Base-by-base conservation (phyloP, 2,113 vertebrate species). In the Microtus oregoni region DNA sequence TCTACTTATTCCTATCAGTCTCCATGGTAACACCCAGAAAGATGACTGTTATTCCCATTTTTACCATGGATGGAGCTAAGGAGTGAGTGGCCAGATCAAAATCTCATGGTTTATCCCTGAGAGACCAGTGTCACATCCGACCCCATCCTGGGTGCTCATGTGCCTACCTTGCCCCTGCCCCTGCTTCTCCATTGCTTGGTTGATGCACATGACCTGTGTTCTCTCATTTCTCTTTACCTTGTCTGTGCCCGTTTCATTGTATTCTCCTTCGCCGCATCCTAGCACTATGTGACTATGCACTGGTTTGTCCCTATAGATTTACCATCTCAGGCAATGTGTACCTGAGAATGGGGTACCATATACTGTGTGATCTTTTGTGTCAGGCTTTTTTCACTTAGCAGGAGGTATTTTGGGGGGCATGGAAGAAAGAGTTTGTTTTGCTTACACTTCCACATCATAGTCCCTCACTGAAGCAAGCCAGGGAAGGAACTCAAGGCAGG, bases 111-210 rank as follows among this genome's bases (percentile, higher is more conserved):
- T 24, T 2, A 38, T 5, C 20, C 5, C 52, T 4, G 58, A 26
- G 58, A 44, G 65, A 20, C 47, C 9, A 2, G 7, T 5, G 55
- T 44, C 72, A 6, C 0, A 0, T 4, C 24, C n/a, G 0, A 1
- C 5, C 13, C 28, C n/a, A 17, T 3, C 15, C 13, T 50, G 4
- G 1, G 58, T 30, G 41, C 9, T 14, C 7, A 78, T 28, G 5
- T 7, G 30, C 10, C 38, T 1, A 5, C 12, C 44, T 81, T 22
- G 38, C 0, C 7, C 3, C 76, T n/a, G 63, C 8, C 35, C 17
- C 2, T 3, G 3, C 19, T 3, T 67, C 38, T 38, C 14, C 0
- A 4, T 1, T 17, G 55, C 52, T 22, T n/a, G 32, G 26, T 17
- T 7, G 30, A 6, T 24, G 3, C 1, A 1, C 44, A 5, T 13